Percentiles rank a stretch among this genome's conserved stretches.
Conservation (phyloP, 2,888 invertebrate species). For the Chymomyza amoena region DNA sequence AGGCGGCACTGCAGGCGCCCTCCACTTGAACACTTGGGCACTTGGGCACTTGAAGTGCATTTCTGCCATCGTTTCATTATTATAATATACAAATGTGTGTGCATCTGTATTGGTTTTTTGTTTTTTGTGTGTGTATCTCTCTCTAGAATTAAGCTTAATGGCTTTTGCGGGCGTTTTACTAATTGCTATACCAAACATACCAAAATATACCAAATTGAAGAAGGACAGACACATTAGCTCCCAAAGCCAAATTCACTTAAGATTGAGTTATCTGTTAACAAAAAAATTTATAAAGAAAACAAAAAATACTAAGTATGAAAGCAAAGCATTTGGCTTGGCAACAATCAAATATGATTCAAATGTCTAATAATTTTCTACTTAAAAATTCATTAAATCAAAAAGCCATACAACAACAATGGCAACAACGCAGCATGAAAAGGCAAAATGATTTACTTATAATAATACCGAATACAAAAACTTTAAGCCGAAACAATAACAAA, state of each 20-base stretch:
- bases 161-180: neutral
- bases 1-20: slow-evolving; percentile 36
- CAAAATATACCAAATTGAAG: neutral
- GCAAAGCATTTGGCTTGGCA: neutral
- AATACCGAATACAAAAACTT: slow-evolving; percentile 3
- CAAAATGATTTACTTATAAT: slow-evolving; percentile 53
- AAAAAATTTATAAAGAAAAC: neutral
- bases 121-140: no score
- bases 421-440: slow-evolving; percentile 35
- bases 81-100: neutral
- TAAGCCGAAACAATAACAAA: neutral
- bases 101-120: neutral
- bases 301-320: neutral
- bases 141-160: neutral
- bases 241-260: slow-evolving; percentile 65
- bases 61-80: slow-evolving; percentile 32
- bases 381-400: slow-evolving; percentile 65
- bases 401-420: slow-evolving; percentile 56
- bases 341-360: slow-evolving; percentile 55
- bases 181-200: neutral
- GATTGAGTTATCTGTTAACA: slow-evolving; percentile 57
- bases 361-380: slow-evolving; percentile 64
- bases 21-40: neutral
- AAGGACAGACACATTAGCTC: neutral
- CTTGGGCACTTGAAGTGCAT: slow-evolving; percentile 37